Conservation (phyloP, 2,888 invertebrate species). For the Lobophora halterata region DNA sequence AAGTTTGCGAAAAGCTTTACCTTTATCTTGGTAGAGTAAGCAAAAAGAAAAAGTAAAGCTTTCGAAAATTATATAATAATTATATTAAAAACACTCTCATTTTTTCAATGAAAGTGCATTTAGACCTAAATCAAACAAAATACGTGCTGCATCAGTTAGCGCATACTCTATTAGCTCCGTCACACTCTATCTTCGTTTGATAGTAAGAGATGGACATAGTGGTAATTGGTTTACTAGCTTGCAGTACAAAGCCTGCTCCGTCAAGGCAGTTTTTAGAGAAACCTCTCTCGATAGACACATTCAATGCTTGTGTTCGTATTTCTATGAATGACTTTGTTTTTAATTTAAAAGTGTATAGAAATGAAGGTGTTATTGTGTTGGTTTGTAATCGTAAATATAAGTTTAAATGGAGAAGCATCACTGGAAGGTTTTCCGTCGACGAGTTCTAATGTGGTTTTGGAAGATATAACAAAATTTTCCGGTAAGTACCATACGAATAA, state of each 20-base stretch:
- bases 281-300: constrained; percentile 9
- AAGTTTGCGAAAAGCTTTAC: no score
- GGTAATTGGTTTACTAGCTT: not conserved
- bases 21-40: no score
- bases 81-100: not conserved
- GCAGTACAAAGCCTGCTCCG: constrained; percentile 1
- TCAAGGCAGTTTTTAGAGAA: constrained; percentile 16
- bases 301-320: not conserved
- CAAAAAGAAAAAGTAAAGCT: no score
- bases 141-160: constrained; percentile 8
- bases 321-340: constrained; percentile 8
- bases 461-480: constrained; percentile 59
- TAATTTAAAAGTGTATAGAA: constrained; percentile 12
- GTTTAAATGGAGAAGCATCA: constrained; percentile 67
- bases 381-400: constrained; percentile 62
- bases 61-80: no score
- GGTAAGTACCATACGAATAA: no score
- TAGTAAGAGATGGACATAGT: constrained; percentile 13
- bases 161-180: constrained; percentile 9
- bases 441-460: constrained; percentile 51
- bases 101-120: constrained; percentile 2
- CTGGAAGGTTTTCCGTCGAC: constrained; percentile 61
- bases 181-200: constrained; percentile 8
- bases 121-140: constrained; percentile 3
- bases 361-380: constrained; percentile 65